A percentile compares a stretch with the other conserved stretches of the same genome.
These are phyloP conservation scores for Eospalax fontanierii DNA, from an alignment of 2,797 vertebrate genomes.

Conservation along the genomic window DNA sequence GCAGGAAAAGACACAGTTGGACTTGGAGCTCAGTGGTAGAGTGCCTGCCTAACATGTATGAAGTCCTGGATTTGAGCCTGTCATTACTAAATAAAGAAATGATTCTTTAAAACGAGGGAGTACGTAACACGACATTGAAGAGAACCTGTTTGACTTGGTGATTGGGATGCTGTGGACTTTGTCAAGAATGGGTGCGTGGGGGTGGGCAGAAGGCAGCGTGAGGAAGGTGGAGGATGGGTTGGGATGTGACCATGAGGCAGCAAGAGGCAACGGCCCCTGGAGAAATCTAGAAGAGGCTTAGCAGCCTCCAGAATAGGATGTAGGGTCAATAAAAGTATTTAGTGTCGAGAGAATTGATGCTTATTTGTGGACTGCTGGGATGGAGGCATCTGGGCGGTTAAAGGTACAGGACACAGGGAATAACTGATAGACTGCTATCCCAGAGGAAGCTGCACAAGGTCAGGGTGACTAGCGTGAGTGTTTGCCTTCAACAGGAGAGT, in stretches of 20 bases:
- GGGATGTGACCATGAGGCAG: background rate
- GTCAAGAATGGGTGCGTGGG: background rate
- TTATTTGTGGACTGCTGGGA: background rate
- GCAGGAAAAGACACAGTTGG: background rate
- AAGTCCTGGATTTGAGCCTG: background rate
- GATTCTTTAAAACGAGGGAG: background rate
- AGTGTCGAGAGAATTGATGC: conserved; percentile 31
- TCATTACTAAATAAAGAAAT: background rate
- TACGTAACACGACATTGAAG: background rate
- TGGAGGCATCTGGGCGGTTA: background rate
- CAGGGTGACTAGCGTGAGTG: background rate
- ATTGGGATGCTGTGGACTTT: background rate
- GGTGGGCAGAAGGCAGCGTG: background rate
- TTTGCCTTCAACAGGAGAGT: background rate
- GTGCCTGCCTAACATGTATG: background rate
- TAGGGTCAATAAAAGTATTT: conserved; percentile 44
- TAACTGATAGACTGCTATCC: background rate
- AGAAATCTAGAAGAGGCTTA: conserved; percentile 3
- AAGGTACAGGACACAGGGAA: background rate
- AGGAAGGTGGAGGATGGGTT: background rate
- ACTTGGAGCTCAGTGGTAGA: background rate
- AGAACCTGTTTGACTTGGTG: background rate
- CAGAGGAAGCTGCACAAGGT: background rate
- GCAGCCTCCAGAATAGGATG: background rate
- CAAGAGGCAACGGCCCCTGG: background rate